phyloP scores from a whole-genome alignment of 2,888 invertebrate genomes.

The Philaethria dido region DNA sequence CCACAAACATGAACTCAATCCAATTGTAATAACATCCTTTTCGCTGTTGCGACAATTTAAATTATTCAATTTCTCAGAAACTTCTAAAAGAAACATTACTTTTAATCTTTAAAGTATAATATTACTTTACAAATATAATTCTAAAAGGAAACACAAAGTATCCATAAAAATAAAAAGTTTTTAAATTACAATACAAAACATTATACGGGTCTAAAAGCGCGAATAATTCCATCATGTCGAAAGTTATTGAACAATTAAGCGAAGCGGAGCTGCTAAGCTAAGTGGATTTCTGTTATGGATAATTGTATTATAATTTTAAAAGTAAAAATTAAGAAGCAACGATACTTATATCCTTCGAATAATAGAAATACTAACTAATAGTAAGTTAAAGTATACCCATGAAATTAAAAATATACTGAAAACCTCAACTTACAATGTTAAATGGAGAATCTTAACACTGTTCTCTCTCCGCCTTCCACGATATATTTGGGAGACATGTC shows the following conservation, averaged over 20 bases:
- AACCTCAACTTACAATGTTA: too few species aligned
- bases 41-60: too few species aligned
- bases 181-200: slow-evolving; percentile 1
- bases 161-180: slow-evolving; percentile 9
- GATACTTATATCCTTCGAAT: too few species aligned
- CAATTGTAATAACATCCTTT: too few species aligned
- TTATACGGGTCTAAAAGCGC: slow-evolving; percentile 15
- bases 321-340: not conserved
- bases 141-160: not conserved
- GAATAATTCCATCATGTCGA: slow-evolving; percentile 25
- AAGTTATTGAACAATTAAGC: slow-evolving; percentile 25
- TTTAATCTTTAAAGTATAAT: not conserved
- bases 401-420: too few species aligned
- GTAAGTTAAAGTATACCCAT: too few species aligned
- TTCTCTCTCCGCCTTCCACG: too few species aligned
- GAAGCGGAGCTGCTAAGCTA: slow-evolving; percentile 13
- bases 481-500: too few species aligned
- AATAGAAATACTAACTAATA: too few species aligned
- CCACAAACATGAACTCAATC: too few species aligned
- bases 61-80: not conserved
- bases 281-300: slow-evolving; percentile 6
- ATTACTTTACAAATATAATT: not conserved
- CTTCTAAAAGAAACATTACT: not conserved
- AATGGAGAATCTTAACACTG: too few species aligned
- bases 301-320: slow-evolving; percentile 8